phyloP scores from a whole-genome alignment of 2,113 vertebrate genomes.

The Triplophysa dalaica region DNA sequence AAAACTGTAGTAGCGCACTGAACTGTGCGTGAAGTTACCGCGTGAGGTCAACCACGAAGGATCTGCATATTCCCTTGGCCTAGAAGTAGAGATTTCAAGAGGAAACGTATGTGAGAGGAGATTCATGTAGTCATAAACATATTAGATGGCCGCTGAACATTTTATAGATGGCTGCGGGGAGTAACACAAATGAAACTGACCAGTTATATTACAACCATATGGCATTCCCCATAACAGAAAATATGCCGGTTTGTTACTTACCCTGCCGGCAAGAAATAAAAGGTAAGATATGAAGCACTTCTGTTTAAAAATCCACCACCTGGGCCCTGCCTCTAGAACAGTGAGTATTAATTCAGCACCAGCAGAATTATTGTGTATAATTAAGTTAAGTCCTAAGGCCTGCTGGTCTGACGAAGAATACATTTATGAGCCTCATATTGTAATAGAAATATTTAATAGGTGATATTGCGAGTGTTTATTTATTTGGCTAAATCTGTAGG shows the following conservation, averaged over 20 bases:
- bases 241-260: background rate
- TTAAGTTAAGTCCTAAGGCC: background rate
- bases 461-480: background rate
- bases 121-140: background rate
- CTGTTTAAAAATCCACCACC: slow-evolving; percentile 4
- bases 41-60: background rate
- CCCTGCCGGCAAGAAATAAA: background rate
- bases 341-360: slow-evolving; percentile 7
- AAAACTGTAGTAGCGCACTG: background rate
- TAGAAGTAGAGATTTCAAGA: background rate
- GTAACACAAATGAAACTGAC: background rate
- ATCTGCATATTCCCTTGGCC: background rate
- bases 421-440: background rate
- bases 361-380: background rate
- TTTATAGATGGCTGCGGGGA: background rate
- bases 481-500: background rate
- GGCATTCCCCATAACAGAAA: background rate
- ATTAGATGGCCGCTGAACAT: background rate
- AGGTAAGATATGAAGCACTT: background rate
- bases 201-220: too few relatives aligned
- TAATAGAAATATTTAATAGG: too few relatives aligned
- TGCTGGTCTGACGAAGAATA: background rate
- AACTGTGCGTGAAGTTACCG: background rate
- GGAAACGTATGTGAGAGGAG: background rate
- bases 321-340: background rate